phyloP scores from a whole-genome alignment of 2,888 invertebrate genomes.

The Cremastobaeus sp. region DNA sequence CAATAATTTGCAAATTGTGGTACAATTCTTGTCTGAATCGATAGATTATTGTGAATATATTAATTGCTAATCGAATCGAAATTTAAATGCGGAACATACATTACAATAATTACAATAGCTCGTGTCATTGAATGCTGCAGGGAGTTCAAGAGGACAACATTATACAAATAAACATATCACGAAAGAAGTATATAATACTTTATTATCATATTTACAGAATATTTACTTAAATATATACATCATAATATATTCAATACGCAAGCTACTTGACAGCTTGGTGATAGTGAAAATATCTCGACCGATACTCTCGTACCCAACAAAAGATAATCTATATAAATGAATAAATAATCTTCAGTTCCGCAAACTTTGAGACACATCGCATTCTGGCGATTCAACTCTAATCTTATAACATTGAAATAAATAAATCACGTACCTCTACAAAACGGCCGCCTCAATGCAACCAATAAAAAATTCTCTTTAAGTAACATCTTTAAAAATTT shows the following conservation, averaged over 20 bases:
- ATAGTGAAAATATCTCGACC: slow-evolving; percentile 15
- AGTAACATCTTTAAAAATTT: slow-evolving; percentile 38
- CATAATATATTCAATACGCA: slow-evolving; percentile 40
- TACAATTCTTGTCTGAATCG: slow-evolving; percentile 6
- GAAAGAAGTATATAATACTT: slow-evolving; percentile 50
- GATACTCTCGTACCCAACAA: slow-evolving; percentile 13
- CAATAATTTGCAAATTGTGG: slow-evolving; percentile 4
- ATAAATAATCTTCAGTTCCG: slow-evolving; percentile 29
- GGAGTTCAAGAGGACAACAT: slow-evolving; percentile 25
- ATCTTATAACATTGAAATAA: slow-evolving; percentile 43
- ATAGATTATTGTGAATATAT: not conserved
- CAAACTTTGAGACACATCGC: slow-evolving; percentile 7
- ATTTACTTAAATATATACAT: slow-evolving; percentile 45
- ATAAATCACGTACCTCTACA: slow-evolving; percentile 18
- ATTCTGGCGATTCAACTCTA: not conserved
- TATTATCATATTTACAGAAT: slow-evolving; percentile 46
- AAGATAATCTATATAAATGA: slow-evolving; percentile 13
- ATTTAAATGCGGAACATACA: slow-evolving; percentile 1
- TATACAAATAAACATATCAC: slow-evolving; percentile 38
- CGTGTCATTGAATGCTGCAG: slow-evolving; percentile 6
- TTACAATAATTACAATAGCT: not conserved
- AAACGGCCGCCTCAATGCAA: slow-evolving; percentile 10
- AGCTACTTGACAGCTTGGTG: slow-evolving; percentile 27
- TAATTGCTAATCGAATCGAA: not conserved
- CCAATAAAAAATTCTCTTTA: slow-evolving; percentile 45